Evolutionary conservation across 2,797 vertebrate genomes (phyloP), one percentile per base, ranked within the genome.

Genomic region (Parotocinclus haroldoi): DNA sequence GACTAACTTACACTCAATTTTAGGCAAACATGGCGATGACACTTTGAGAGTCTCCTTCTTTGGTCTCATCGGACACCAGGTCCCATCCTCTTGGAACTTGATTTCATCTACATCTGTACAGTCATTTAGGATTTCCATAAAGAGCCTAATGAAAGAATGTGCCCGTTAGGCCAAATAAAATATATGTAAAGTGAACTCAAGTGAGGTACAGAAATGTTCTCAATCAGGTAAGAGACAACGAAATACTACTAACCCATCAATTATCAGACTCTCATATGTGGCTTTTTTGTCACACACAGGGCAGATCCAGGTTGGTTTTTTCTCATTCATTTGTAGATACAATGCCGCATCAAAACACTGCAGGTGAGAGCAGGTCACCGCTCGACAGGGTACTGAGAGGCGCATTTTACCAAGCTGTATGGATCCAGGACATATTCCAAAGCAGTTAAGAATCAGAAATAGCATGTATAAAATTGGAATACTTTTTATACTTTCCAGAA

Each of bases 291-390:
- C 96, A 76, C 96, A 99, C 40, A 98, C 96, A 7, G 96, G 96
- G 81, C 96, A 99, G 81, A 98, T 96, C 96, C 96, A 99, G 9
- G 94, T 95, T 37, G 96, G 94, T 52, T 99, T 99, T 87, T 97
- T 99, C 71, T 99, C 96, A 66, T 98, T 99, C 96, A 99, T 98
- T 87, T 98, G 95, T 48, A 99, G 90, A 84, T 98, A 98, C 58
- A 98, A 91, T 48, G 94, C 95, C 38, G 96, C 96, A 59, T 99
- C 96, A 16, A 98, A 98, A 81, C 96, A 99, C 78, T 99, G 95
- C 73, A 99, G 89, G 68, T 99, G 96, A 52, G 94, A 95, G 83
- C 96, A 98, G 53, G 96, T 98, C 68, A 95, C 92, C 0, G 96
- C 95, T 14, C 95, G 89, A 79, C 96, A 98, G 0, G 96, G 96